These are phyloP conservation scores for Ethmia dodecea DNA, from an alignment of 2,888 invertebrate genomes.

Conservation along the genomic window DNA sequence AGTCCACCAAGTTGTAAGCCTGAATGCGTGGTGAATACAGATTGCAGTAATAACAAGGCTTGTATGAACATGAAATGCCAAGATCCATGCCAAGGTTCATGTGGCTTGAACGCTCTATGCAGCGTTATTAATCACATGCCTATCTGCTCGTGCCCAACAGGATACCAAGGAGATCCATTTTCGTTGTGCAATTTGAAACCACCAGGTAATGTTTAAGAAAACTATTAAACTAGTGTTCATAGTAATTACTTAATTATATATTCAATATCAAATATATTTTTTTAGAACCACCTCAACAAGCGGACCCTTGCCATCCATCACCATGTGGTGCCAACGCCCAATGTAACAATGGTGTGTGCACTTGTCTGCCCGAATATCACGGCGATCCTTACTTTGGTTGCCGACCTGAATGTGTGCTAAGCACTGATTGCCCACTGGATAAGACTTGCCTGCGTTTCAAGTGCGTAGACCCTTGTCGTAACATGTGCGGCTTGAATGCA, in stretches of 20 bases:
- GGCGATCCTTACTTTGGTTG: constrained; percentile 89
- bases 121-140: constrained; percentile 87
- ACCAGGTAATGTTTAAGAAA: constrained; percentile 78
- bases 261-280: constrained; percentile 4
- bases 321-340: constrained; percentile 88
- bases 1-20: constrained; percentile 86
- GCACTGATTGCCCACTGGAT: constrained; percentile 86
- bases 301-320: constrained; percentile 84
- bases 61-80: constrained; percentile 87
- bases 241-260: constrained; percentile 62
- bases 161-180: constrained; percentile 86
- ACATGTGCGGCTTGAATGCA: constrained; percentile 87
- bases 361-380: constrained; percentile 85
- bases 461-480: constrained; percentile 91
- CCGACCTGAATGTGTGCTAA: constrained; percentile 88
- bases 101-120: constrained; percentile 85
- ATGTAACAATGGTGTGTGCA: constrained; percentile 85
- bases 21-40: constrained; percentile 84
- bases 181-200: constrained; percentile 79
- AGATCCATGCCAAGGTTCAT: constrained; percentile 87
- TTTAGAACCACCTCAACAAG: constrained; percentile 45
- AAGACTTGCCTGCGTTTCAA: constrained; percentile 88
- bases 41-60: constrained; percentile 84
- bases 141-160: constrained; percentile 80
- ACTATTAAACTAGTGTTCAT: constrained; percentile 83